phyloP scores from a whole-genome alignment of 2,888 invertebrate genomes.

The Microplitis manilae region DNA sequence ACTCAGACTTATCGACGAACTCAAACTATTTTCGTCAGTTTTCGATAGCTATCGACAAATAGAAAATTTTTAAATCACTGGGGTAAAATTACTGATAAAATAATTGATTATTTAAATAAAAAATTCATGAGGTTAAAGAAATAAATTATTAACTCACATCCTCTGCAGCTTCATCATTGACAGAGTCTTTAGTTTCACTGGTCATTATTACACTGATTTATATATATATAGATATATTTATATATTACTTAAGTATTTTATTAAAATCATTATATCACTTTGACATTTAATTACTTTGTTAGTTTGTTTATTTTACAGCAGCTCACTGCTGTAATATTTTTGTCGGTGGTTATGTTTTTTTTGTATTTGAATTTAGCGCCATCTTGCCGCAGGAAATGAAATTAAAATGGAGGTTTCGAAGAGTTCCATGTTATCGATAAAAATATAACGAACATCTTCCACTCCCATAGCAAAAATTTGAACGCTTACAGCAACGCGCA shows the following conservation, averaged over 20 bases:
- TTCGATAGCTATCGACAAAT: neutral
- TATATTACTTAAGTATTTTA: neutral
- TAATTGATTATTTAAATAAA: too few species aligned
- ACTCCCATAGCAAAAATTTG: too few species aligned
- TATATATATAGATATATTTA: too few species aligned
- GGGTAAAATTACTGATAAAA: too few species aligned
- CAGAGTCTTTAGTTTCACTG: neutral
- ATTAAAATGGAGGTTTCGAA: too few species aligned
- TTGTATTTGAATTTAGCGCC: neutral
- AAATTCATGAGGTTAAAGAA: neutral
- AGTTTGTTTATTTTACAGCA: neutral
- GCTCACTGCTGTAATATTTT: neutral
- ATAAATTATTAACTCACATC: neutral
- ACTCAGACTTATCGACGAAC: constrained; percentile 63
- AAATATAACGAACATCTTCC: too few species aligned
- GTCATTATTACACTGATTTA: neutral
- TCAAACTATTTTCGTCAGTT: constrained; percentile 57
- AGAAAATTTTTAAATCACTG: too few species aligned
- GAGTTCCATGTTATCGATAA: too few species aligned
- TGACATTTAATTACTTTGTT: neutral
- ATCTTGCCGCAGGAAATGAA: neutral
- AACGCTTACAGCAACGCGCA: too few species aligned
- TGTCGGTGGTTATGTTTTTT: neutral
- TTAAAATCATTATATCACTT: neutral
- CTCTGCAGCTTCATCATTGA: neutral